Percentiles rank a stretch among this genome's conserved stretches.
Conservation (phyloP, 1,140 invertebrate species). For the Ganaspis sp. region DNA sequence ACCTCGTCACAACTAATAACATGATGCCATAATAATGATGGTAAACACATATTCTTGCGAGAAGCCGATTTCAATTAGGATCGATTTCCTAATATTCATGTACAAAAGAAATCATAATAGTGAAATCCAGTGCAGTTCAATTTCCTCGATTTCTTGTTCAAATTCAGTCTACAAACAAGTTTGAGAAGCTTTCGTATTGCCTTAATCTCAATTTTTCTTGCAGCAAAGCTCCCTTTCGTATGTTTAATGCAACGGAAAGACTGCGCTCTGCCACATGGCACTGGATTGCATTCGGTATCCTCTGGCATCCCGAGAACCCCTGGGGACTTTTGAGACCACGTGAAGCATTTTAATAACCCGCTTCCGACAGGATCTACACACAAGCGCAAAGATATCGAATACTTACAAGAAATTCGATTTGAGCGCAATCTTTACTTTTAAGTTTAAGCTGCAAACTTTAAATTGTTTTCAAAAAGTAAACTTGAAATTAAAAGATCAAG, state of each 20-base stretch:
- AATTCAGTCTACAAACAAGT: constrained; percentile 10
- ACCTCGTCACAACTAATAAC: no score
- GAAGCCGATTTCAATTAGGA: no score
- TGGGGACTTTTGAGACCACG: constrained; percentile 49
- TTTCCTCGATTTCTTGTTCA: constrained; percentile 2
- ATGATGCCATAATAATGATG: no score
- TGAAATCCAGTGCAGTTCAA: constrained; percentile 9
- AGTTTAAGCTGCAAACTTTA: constrained; percentile 46
- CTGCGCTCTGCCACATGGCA: constrained; percentile 46
- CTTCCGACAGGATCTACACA: constrained; percentile 53
- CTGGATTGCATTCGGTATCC: constrained; percentile 53
- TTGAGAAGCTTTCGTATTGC: constrained; percentile 2
- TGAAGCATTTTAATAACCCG: constrained; percentile 56
- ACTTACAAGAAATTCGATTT: constrained; percentile 27
- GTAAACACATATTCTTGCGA: no score
- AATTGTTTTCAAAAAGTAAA: constrained; percentile 32
- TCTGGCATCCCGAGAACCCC: constrained; percentile 41
- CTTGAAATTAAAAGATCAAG: constrained; percentile 46
- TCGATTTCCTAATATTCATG: no score
- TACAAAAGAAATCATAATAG: no score
- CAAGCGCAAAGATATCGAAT: constrained; percentile 36
- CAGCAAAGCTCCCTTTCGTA: constrained; percentile 49
- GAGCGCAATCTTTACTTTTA: constrained; percentile 45
- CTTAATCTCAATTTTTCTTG: constrained; percentile 14
- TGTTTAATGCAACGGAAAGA: constrained; percentile 55